Evolutionary conservation across 2,113 vertebrate genomes (phyloP).

Genomic region (Ancistrus triradiatus): DNA sequence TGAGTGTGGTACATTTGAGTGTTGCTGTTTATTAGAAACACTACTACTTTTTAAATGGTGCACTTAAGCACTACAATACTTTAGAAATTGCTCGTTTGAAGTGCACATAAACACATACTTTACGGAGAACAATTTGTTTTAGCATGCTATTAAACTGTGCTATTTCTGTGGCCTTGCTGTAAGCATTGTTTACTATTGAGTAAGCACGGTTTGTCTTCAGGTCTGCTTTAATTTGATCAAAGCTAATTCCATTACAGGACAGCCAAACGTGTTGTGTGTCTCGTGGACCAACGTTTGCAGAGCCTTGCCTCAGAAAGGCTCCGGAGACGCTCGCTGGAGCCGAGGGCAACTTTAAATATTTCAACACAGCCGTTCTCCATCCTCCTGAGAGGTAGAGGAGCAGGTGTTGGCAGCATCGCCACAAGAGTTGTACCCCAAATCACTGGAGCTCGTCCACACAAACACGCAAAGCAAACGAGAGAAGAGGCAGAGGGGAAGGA

Average conservation of each 20-base stretch:
- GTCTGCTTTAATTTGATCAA: constrained; percentile 15
- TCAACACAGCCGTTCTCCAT: constrained; percentile 39
- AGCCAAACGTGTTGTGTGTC: neutral
- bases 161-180: too few species aligned
- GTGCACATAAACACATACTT: too few species aligned
- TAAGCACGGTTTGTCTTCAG: too few species aligned
- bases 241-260: constrained; percentile 5
- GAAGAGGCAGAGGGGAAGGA: neutral
- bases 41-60: too few species aligned
- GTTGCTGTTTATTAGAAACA: too few species aligned
- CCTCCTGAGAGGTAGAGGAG: constrained; percentile 40
- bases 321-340: constrained; percentile 30
- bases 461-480: constrained; percentile 18
- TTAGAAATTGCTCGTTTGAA: neutral
- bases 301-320: constrained; percentile 18
- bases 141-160: too few species aligned
- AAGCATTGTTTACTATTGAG: too few species aligned
- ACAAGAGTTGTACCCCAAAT: constrained; percentile 16
- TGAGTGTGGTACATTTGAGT: too few species aligned
- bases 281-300: constrained; percentile 7
- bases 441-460: constrained; percentile 31
- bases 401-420: constrained; percentile 40
- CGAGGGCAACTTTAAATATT: constrained; percentile 46
- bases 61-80: neutral
- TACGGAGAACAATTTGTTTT: too few species aligned